phyloP scores from a whole-genome alignment of 1,140 invertebrate species.

The Neomicropteryx cornuta region DNA sequence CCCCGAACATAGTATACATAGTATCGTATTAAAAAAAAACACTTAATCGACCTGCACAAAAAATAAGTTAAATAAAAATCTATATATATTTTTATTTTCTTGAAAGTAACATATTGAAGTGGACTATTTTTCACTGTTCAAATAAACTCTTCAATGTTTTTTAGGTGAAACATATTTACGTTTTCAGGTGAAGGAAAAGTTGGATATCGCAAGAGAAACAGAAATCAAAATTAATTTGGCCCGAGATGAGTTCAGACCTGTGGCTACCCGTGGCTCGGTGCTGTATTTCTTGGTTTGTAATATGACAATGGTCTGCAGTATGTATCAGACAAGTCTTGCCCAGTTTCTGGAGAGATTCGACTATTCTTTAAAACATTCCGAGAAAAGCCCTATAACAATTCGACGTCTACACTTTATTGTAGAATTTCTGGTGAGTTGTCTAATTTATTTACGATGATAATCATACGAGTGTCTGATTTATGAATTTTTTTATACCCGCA shows the following conservation, averaged over 20 bases:
- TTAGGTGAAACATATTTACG: too few relatives aligned
- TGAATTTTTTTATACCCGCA: too few relatives aligned
- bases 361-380: conserved; percentile 63
- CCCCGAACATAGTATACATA: too few relatives aligned
- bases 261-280: conserved; percentile 81
- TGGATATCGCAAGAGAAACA: conserved; percentile 74
- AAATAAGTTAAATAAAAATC: too few relatives aligned
- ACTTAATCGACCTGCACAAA: too few relatives aligned
- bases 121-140: too few relatives aligned
- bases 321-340: conserved; percentile 89
- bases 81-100: too few relatives aligned
- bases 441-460: too few relatives aligned
- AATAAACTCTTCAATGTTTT: too few relatives aligned
- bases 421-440: conserved; percentile 58
- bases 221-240: conserved; percentile 82
- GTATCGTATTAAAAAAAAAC: too few relatives aligned
- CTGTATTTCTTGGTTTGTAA: conserved; percentile 86
- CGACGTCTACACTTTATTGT: conserved; percentile 69
- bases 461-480: too few relatives aligned
- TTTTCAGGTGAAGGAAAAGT: conserved; percentile 49
- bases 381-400: conserved; percentile 61
- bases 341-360: conserved; percentile 88
- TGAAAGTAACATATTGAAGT: too few relatives aligned
- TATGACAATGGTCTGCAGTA: conserved; percentile 83
- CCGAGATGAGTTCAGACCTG: conserved; percentile 81